Percentiles rank a stretch among this genome's conserved stretches.
Evolutionary conservation across 2,888 invertebrate species (phyloP).

Genomic region (Sinelater perroti): DNA sequence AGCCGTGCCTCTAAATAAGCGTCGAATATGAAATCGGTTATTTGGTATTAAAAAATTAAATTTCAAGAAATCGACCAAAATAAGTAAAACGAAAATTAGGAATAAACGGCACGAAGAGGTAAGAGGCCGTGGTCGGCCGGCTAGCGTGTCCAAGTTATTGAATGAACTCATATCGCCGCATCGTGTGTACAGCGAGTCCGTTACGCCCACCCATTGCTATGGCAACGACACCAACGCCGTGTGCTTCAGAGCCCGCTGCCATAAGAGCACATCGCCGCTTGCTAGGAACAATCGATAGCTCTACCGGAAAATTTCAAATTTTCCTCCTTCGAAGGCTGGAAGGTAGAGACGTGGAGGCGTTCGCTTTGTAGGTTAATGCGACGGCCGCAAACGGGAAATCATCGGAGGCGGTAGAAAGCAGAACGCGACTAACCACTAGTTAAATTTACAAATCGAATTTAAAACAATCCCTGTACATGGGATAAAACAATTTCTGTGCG

Average conservation of each 20-base stretch:
- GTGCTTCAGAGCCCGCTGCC: slow-evolving; percentile 42
- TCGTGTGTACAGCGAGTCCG: slow-evolving; percentile 45
- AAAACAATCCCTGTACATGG: no score
- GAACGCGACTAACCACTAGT: no score
- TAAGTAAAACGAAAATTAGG: neutral
- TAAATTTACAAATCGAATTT: no score
- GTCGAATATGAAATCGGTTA: no score
- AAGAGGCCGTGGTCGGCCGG: slow-evolving; percentile 1
- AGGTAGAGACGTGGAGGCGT: neutral
- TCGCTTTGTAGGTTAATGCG: slow-evolving; percentile 37
- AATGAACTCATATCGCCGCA: slow-evolving; percentile 46
- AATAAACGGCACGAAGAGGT: neutral
- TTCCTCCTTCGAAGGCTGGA: neutral
- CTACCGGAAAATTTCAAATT: neutral
- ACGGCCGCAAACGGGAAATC: slow-evolving; percentile 37
- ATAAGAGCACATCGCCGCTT: slow-evolving; percentile 13
- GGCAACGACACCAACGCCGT: slow-evolving; percentile 50
- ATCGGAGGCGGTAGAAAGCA: slow-evolving; percentile 47
- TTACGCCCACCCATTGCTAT: slow-evolving; percentile 52
- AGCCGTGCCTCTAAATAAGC: no score
- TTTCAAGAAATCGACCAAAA: neutral
- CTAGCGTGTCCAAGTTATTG: slow-evolving; percentile 41
- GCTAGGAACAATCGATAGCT: slow-evolving; percentile 45
- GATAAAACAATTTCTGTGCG: no score
- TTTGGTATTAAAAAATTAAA: no score